Evolutionary conservation across 2,888 invertebrate species (phyloP), one percentile per base, ranked within the genome.

Genomic region (Lasioglossum malachurum): DNA sequence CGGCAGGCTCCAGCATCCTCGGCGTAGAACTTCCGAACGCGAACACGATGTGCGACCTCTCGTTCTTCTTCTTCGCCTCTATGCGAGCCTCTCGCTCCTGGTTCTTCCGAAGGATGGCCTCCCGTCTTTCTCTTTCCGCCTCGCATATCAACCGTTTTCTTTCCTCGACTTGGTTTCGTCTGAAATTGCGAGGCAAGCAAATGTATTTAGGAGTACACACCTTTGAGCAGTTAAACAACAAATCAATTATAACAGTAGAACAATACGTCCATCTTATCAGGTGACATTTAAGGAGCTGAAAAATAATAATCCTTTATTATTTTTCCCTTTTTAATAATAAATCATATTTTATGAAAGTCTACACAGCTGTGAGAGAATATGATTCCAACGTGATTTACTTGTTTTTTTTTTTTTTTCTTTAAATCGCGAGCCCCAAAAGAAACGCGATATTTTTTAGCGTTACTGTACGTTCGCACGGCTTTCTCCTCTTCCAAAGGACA

Each of bases 11-110:
- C 93, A 98, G 96, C 96, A 98, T 97, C 88, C 98, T 96, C 87
- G 98, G 98, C 88, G 98, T 98, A 91, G 98, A 98, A 92, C 98
- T 98, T 85, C 98, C 98, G 96, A 98, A 98, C 80, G 98, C 98
- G 96, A 98, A 98, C 82, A 97, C 97, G 87, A 96, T 96, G 92
- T 96, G 96, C 89, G 97, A 97, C 92, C 97, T 97, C 94, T 98
- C 98, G 92, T 97, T 97, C 93, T 97, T 97, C 93, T 97, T 97
- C 95, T 97, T 98, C 78, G 97, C 96, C 95, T 98, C 98, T 93
- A 98, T 96, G 89, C 98, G 96, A 90, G 97, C 97, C 94, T 98
- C 98, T 91, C 98, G 96, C 95, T 98, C 98, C 96, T 97, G 97
- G 96, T 98, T 98, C 94, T 98, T 97, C 93, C 97, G 97, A 91